A percentile compares a stretch with the other conserved stretches of the same genome.
These are phyloP conservation scores for Strigops habroptila DNA, from an alignment of 2,113 vertebrate species.

Conservation along the genomic window DNA sequence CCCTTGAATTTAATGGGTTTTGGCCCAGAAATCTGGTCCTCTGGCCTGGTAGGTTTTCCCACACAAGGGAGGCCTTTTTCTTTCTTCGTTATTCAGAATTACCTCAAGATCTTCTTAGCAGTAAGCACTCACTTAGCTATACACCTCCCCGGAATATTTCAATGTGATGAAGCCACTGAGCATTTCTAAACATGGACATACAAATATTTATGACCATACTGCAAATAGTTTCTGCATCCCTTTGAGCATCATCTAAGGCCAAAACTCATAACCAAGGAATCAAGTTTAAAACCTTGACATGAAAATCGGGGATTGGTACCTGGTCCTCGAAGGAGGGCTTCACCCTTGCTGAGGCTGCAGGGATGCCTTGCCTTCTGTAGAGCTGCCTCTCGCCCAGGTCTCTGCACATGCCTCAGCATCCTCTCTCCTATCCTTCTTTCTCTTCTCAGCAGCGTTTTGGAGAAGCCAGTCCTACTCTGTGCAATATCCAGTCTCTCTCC, in stretches of 20 bases:
- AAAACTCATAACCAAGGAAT: not conserved
- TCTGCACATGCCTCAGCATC: not conserved
- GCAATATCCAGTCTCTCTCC: not conserved
- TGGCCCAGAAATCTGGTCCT: conserved; percentile 20
- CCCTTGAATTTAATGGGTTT: conserved; percentile 40
- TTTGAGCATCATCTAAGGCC: not conserved
- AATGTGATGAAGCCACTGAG: not conserved
- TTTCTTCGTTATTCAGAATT: not conserved
- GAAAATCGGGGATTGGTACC: not conserved
- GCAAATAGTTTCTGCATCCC: not conserved
- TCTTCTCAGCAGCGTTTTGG: not conserved
- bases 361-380: not conserved
- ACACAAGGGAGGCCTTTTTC: not conserved
- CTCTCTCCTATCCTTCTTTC: not conserved
- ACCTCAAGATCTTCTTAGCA: not conserved
- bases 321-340: not conserved
- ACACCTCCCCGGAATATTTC: not conserved
- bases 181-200: not conserved
- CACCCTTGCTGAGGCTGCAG: not conserved
- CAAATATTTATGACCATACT: not conserved
- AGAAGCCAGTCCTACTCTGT: not conserved
- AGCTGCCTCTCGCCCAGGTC: accelerated
- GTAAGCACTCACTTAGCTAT: not conserved
- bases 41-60: conserved; percentile 9
- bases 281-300: not conserved